Conservation (phyloP, 1,140 invertebrate genomes). For the Antheraea pernyi region DNA sequence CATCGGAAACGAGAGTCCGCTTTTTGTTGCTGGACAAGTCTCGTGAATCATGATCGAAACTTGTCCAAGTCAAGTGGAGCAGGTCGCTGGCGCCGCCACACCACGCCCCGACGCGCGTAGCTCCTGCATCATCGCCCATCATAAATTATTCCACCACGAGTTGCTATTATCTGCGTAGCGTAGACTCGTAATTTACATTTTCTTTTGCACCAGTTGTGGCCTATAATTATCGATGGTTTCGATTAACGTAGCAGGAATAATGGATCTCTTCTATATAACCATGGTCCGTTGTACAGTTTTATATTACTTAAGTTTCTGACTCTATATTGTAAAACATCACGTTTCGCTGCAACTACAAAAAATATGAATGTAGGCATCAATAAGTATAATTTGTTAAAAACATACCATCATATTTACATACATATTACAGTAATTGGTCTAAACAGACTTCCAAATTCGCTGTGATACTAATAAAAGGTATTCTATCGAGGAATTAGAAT, state of each 20-base stretch:
- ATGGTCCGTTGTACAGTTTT: neutral
- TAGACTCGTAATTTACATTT: neutral
- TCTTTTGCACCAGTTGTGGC: neutral
- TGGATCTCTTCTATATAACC: neutral
- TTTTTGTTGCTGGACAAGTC: slow-evolving; percentile 38
- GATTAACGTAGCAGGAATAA: neutral
- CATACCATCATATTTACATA: too few relatives aligned
- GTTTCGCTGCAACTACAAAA: too few relatives aligned
- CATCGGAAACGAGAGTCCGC: slow-evolving; percentile 38
- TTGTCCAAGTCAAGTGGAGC: slow-evolving; percentile 38
- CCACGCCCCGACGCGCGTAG: slow-evolving; percentile 43
- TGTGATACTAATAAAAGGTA: too few relatives aligned
- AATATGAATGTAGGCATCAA: too few relatives aligned
- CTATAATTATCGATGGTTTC: neutral
- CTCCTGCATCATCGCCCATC: slow-evolving; percentile 41
- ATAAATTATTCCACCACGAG: slow-evolving; percentile 53
- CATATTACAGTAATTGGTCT: too few relatives aligned
- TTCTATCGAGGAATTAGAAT: too few relatives aligned
- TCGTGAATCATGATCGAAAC: slow-evolving; percentile 44
- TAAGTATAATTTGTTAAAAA: too few relatives aligned
- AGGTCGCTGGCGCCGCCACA: slow-evolving; percentile 51
- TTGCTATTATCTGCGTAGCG: slow-evolving; percentile 8
- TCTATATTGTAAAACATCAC: too few relatives aligned
- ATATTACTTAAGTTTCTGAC: neutral
- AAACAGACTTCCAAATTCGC: too few relatives aligned